Evolutionary conservation across 2,888 invertebrate genomes (phyloP).

Genomic region (Drosophila ustulata): DNA sequence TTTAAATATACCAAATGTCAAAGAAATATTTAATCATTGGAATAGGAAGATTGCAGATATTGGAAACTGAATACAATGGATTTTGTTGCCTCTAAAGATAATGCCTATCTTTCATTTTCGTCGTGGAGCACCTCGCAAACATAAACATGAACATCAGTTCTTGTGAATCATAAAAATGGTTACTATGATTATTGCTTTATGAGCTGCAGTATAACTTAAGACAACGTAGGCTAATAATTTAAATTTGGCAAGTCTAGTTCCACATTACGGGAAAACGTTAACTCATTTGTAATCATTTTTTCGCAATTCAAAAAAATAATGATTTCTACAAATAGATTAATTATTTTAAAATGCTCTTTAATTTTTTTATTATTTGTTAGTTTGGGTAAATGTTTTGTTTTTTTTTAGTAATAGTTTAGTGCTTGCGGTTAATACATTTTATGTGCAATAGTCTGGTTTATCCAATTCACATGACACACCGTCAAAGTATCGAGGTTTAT

Average conservation of each 20-base stretch:
- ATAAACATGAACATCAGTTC: neutral
- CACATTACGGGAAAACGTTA: no score
- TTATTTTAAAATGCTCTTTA: neutral
- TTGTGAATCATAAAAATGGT: neutral
- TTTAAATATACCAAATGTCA: no score
- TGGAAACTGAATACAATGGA: neutral
- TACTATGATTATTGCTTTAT: neutral
- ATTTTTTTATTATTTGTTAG: neutral
- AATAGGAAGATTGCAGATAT: no score
- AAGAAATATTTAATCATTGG: no score
- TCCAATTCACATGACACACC: neutral
- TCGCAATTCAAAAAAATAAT: neutral
- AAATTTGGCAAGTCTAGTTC: no score
- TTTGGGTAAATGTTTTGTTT: neutral
- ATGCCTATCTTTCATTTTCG: neutral
- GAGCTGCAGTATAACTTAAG: neutral
- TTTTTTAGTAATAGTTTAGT: neutral
- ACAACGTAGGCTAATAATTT: neutral
- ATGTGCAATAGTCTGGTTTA: conserved; percentile 43
- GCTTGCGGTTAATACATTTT: neutral
- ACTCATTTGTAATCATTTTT: no score
- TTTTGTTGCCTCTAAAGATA: neutral
- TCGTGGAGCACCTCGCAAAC: neutral
- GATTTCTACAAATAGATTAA: neutral
- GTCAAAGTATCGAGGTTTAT: conserved; percentile 32